Evolutionary conservation across 1,140 invertebrate genomes (phyloP).

Genomic region (Nomia melanderi): DNA sequence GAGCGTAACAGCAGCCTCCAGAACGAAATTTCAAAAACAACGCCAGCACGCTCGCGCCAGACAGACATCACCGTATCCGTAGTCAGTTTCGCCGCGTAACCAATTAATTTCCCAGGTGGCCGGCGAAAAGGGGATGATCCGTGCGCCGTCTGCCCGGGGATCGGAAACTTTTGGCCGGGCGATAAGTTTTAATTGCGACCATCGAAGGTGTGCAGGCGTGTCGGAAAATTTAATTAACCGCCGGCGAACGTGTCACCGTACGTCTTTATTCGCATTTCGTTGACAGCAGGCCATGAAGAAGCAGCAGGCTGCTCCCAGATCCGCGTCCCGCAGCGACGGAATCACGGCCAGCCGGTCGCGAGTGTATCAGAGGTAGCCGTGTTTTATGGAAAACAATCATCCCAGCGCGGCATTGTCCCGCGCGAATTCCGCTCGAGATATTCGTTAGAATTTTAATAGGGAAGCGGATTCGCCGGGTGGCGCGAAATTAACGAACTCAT

Average conservation of each 20-base stretch:
- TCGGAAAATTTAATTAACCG: slow-evolving; percentile 52
- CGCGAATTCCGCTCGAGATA: slow-evolving; percentile 37
- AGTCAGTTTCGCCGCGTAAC: slow-evolving; percentile 13
- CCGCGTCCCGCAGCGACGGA: neutral
- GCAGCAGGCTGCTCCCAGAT: too few species aligned
- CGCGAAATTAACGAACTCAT: slow-evolving; percentile 41
- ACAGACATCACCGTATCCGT: neutral
- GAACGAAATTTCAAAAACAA: too few species aligned
- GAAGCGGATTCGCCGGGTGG: slow-evolving; percentile 27
- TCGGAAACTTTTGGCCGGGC: slow-evolving; percentile 26
- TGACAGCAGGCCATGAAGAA: too few species aligned
- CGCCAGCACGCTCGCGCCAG: neutral
- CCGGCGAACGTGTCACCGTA: slow-evolving; percentile 7
- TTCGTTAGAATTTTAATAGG: slow-evolving; percentile 34
- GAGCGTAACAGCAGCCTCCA: too few species aligned
- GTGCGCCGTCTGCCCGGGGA: neutral
- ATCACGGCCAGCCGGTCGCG: neutral
- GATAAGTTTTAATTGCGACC: slow-evolving; percentile 48
- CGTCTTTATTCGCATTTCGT: slow-evolving; percentile 3
- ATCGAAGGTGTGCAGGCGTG: slow-evolving; percentile 34
- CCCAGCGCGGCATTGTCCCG: slow-evolving; percentile 7
- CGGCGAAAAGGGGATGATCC: slow-evolving; percentile 7
- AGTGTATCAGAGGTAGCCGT: slow-evolving; percentile 26
- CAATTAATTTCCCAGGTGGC: slow-evolving; percentile 35
- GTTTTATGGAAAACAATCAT: slow-evolving; percentile 40